These are phyloP conservation scores for Eufriesea mexicana DNA, from an alignment of 1,140 invertebrate genomes.

Conservation along the genomic window DNA sequence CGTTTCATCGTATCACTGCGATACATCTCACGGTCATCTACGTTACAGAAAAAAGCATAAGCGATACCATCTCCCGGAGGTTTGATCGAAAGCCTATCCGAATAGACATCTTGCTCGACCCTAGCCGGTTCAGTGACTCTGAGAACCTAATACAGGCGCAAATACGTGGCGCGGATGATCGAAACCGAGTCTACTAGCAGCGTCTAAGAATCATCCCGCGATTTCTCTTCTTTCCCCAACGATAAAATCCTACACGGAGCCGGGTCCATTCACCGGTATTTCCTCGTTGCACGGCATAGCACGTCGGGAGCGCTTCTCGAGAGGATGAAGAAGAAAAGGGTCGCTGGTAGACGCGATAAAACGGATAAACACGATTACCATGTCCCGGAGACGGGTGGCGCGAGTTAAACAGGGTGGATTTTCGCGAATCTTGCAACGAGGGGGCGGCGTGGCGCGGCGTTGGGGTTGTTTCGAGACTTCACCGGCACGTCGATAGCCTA, in stretches of 20 bases:
- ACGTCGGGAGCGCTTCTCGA: not conserved
- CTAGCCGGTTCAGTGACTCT: no score
- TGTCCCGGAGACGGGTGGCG: not conserved
- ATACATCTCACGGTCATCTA: no score
- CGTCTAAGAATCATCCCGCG: not conserved
- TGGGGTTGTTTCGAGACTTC: slow-evolving; percentile 14
- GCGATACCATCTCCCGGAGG: no score
- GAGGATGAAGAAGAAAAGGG: not conserved
- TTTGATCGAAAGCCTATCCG: no score
- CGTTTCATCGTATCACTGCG: no score
- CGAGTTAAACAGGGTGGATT: slow-evolving; percentile 2
- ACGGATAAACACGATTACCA: not conserved
- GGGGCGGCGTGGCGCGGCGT: not conserved
- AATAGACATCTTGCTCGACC: no score
- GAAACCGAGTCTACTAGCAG: no score
- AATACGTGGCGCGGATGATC: no score
- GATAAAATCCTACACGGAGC: not conserved
- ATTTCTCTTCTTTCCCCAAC: not conserved
- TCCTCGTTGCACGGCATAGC: no score
- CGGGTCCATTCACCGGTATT: not conserved
- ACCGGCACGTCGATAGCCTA: slow-evolving; percentile 24
- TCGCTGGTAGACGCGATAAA: not conserved
- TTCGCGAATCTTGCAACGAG: not conserved
- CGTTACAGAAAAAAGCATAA: no score
- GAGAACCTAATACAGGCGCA: no score